Evolutionary conservation across 2,888 invertebrate genomes (phyloP).

Genomic region (Leptopilina drosophilae): DNA sequence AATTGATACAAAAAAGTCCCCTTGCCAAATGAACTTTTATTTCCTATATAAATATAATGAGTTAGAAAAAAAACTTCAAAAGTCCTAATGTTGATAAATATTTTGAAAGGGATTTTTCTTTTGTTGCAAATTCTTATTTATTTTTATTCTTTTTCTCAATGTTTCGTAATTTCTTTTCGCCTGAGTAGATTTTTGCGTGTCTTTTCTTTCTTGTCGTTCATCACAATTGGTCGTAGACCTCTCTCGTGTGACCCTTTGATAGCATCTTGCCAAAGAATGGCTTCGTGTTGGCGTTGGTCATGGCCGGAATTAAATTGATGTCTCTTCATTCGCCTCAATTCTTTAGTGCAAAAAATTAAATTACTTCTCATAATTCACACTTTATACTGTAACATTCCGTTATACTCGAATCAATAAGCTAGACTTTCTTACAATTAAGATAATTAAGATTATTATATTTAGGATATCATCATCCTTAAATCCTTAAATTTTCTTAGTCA

Average conservation of each 20-base stretch:
- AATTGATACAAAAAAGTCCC: neutral
- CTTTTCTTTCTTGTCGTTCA: constrained; percentile 8
- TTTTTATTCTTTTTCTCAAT: neutral
- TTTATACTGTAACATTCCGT: no score
- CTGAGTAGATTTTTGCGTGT: neutral
- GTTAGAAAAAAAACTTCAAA: no score
- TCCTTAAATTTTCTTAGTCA: no score
- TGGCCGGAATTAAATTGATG: constrained; percentile 19
- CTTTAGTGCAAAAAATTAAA: constrained; percentile 17
- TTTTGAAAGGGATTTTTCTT: no score
- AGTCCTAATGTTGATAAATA: no score
- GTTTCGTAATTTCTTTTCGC: neutral
- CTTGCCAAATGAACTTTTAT: constrained; percentile 6
- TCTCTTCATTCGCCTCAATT: neutral
- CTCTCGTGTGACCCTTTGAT: constrained; percentile 17
- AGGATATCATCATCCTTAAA: no score
- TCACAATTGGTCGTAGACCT: constrained; percentile 28
- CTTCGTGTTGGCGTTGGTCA: constrained; percentile 33
- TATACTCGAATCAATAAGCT: no score
- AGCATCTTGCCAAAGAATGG: constrained; percentile 28
- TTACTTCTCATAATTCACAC: no score
- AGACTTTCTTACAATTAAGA: no score
- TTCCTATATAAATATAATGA: no score
- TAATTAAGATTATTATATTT: no score
- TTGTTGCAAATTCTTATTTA: neutral